phyloP scores from a whole-genome alignment of 1,140 invertebrate species.

The Lepidostoma basale region DNA sequence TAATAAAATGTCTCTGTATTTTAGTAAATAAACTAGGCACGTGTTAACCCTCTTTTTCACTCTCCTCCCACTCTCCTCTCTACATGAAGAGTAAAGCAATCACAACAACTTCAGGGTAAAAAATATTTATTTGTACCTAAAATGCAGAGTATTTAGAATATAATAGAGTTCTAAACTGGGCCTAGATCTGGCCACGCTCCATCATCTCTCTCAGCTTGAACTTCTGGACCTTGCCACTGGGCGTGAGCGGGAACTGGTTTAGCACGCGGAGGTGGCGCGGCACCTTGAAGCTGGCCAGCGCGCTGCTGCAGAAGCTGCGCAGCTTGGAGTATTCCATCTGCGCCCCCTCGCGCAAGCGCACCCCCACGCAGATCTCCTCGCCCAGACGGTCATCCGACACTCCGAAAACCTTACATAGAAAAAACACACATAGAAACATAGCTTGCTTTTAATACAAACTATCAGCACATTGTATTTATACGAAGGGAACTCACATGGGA shows the following conservation, averaged over 20 bases:
- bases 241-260: constrained; percentile 79
- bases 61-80: neutral
- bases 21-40: constrained; percentile 40
- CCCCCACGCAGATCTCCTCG: constrained; percentile 84
- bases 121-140: neutral
- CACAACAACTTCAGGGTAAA: too few species aligned
- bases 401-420: constrained; percentile 65
- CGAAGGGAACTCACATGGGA: constrained; percentile 65
- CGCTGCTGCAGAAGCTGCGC: constrained; percentile 72
- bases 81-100: too few species aligned
- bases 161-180: neutral
- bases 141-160: neutral
- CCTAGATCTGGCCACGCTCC: constrained; percentile 52
- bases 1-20: constrained; percentile 38
- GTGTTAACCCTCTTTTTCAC: constrained; percentile 22
- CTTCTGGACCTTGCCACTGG: constrained; percentile 86
- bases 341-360: constrained; percentile 56
- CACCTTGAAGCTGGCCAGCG: constrained; percentile 85
- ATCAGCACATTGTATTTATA: too few species aligned
- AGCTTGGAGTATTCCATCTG: constrained; percentile 67
- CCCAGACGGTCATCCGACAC: constrained; percentile 81
- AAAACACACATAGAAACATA: too few species aligned
- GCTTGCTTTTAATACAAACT: too few species aligned
- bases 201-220: constrained; percentile 65
- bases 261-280: constrained; percentile 77